Conservation (phyloP, 2,888 invertebrate genomes). For the Amphipyra tragopoginis region DNA sequence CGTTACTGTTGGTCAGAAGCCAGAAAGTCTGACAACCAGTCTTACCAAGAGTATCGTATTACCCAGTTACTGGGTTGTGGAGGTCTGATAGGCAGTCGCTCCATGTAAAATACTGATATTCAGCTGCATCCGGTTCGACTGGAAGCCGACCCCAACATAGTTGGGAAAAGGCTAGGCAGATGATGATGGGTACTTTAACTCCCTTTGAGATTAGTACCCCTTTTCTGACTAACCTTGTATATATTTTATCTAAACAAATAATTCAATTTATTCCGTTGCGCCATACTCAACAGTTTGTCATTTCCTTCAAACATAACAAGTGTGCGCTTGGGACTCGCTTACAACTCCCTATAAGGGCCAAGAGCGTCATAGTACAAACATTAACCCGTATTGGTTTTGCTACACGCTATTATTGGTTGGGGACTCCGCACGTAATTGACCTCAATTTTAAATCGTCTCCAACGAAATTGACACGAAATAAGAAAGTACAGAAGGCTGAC, state of each 20-base stretch:
- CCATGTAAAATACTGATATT: too few relatives aligned
- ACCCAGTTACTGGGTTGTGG: too few relatives aligned
- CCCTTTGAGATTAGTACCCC: too few relatives aligned
- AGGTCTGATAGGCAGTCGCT: too few relatives aligned
- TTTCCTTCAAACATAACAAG: constrained; percentile 25
- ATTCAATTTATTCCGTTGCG: neutral
- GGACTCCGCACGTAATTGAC: constrained; percentile 62
- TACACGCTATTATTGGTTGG: constrained; percentile 48
- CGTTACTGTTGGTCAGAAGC: too few relatives aligned
- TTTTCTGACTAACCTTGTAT: too few relatives aligned
- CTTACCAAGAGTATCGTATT: too few relatives aligned
- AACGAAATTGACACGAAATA: constrained; percentile 17
- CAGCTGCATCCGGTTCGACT: too few relatives aligned
- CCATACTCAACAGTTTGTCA: constrained; percentile 5
- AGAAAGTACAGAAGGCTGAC: constrained; percentile 20
- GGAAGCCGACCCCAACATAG: too few relatives aligned
- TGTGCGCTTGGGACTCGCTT: constrained; percentile 21
- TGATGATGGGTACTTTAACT: too few relatives aligned
- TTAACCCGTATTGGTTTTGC: constrained; percentile 55
- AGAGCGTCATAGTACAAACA: constrained; percentile 40
- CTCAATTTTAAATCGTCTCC: constrained; percentile 61
- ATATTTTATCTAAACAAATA: neutral
- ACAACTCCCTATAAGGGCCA: constrained; percentile 26
- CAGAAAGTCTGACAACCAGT: too few relatives aligned
- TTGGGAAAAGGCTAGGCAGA: too few relatives aligned